phyloP scores from a whole-genome alignment of 2,888 invertebrate genomes.

The Sphecodes monilicornis region DNA sequence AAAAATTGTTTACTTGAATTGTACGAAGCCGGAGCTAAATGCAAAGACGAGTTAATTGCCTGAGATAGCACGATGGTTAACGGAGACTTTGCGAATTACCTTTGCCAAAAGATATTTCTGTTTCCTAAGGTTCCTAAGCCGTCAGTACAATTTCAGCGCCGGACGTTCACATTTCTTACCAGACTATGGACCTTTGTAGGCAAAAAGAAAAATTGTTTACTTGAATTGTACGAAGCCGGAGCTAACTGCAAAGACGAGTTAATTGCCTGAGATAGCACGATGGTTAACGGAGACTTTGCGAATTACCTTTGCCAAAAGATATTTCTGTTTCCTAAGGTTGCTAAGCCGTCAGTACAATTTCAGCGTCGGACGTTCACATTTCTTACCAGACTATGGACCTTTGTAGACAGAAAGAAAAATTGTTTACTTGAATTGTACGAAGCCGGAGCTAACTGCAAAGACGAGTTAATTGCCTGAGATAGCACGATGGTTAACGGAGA shows the following conservation, averaged over 20 bases:
- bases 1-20: no score
- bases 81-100: neutral
- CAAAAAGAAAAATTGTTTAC: no score
- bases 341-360: neutral
- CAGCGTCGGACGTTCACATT: no score
- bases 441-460: neutral
- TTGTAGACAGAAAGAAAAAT: no score
- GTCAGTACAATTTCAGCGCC: neutral
- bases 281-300: neutral
- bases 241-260: neutral
- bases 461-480: neutral
- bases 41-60: neutral
- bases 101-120: neutral
- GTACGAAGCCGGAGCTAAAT: no score
- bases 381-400: no score
- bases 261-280: neutral
- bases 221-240: no score
- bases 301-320: neutral
- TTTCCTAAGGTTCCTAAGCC: neutral
- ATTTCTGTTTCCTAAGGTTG: neutral
- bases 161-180: no score
- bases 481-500: neutral
- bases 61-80: neutral
- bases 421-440: no score
- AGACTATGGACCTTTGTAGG: no score